Conservation (phyloP, 1,140 invertebrate species). For the Andrena cerasifolii region DNA sequence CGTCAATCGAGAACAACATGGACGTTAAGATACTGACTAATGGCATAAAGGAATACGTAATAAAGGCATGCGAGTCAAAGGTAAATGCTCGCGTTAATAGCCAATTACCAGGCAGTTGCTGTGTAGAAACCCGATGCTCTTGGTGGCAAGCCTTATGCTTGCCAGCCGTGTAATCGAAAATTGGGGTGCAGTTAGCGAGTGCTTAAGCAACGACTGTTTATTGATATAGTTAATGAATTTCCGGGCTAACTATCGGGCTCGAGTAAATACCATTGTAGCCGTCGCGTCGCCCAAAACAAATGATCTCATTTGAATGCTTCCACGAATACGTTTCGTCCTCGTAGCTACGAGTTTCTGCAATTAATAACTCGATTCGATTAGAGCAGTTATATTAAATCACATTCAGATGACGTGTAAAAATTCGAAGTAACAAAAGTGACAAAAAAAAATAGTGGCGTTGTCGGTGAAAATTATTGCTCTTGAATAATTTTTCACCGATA, state of each 20-base stretch:
- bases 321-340: too few relatives aligned
- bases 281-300: neutral
- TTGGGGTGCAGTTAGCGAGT: slow-evolving; percentile 37
- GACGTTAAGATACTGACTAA: slow-evolving; percentile 7
- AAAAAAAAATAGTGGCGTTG: too few relatives aligned
- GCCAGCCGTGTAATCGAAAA: slow-evolving; percentile 30
- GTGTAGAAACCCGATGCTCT: slow-evolving; percentile 4
- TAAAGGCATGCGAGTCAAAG: slow-evolving; percentile 31
- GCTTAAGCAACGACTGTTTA: slow-evolving; percentile 37
- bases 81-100: slow-evolving; percentile 39
- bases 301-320: neutral
- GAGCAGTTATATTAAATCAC: too few relatives aligned
- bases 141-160: slow-evolving; percentile 27
- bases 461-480: too few relatives aligned
- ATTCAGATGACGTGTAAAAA: too few relatives aligned
- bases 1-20: slow-evolving; percentile 7
- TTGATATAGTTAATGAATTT: slow-evolving; percentile 44
- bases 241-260: neutral
- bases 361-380: too few relatives aligned
- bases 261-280: neutral
- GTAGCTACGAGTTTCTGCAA: too few relatives aligned
- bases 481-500: neutral
- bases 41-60: slow-evolving; percentile 31
- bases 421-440: too few relatives aligned
- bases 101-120: slow-evolving; percentile 36